Evolutionary conservation across 1,140 invertebrate species (phyloP).

Genomic region (Brachionus koreanus): DNA sequence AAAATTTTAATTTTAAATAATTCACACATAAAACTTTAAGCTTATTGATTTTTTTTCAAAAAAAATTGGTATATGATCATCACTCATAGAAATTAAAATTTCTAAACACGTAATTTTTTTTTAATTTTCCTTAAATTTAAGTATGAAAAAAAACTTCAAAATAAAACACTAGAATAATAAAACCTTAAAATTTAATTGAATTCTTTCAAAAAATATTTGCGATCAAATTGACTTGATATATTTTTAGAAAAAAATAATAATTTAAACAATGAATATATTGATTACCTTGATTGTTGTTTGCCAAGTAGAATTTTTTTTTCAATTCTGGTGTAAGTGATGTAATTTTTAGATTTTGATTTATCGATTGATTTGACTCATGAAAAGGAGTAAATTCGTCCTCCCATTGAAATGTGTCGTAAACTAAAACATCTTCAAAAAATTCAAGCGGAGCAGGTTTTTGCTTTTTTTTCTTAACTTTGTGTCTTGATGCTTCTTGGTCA

Average conservation of each 20-base stretch:
- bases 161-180: no score
- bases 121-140: background rate
- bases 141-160: background rate
- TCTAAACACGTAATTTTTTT: background rate
- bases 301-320: background rate
- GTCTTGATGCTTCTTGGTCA: background rate
- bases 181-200: no score
- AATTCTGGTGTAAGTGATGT: background rate
- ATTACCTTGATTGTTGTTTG: background rate
- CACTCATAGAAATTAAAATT: background rate
- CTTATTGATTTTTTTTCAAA: background rate
- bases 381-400: conserved; percentile 29
- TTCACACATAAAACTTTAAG: background rate
- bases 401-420: conserved; percentile 43
- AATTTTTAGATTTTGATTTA: background rate
- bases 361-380: background rate
- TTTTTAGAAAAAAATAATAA: background rate
- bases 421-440: conserved; percentile 29
- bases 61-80: background rate
- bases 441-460: background rate
- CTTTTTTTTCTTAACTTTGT: conserved; percentile 19
- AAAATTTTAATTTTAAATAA: background rate
- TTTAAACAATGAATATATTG: background rate
- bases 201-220: background rate
- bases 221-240: background rate